These are phyloP conservation scores for Thunnus maccoyii DNA, from an alignment of 2,113 vertebrate species.

Conservation along the genomic window DNA sequence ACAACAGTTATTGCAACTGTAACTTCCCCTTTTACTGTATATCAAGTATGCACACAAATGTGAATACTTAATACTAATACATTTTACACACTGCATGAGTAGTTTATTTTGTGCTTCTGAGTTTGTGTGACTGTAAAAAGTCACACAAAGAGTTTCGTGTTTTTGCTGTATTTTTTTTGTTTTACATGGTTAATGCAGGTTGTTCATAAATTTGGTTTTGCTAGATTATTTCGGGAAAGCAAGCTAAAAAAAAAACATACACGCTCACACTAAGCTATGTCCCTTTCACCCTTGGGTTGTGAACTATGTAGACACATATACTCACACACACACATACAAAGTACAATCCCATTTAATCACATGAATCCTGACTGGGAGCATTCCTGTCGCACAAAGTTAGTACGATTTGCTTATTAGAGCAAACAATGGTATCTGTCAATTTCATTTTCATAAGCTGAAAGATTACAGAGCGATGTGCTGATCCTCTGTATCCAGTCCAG, in stretches of 20 bases:
- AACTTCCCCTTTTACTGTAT: no score
- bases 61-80: no score
- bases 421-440: conserved; percentile 74
- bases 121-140: not conserved
- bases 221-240: not conserved
- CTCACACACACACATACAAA: conserved; percentile 10
- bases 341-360: conserved; percentile 63
- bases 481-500: conserved; percentile 57
- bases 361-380: conserved; percentile 70
- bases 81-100: no score
- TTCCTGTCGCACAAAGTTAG: conserved; percentile 65
- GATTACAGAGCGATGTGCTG: conserved; percentile 64
- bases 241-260: not conserved
- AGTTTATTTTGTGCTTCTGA: not conserved
- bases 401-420: conserved; percentile 71
- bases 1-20: no score
- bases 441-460: conserved; percentile 74
- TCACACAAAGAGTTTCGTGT: not conserved
- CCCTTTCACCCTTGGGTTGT: conserved; percentile 19
- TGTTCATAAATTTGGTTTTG: not conserved
- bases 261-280: not conserved
- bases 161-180: no score
- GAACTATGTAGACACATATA: not conserved
- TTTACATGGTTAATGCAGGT: no score
- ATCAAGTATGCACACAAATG: no score